Evolutionary conservation across 2,888 invertebrate species (phyloP).

Genomic region (Synergus gifuensis): DNA sequence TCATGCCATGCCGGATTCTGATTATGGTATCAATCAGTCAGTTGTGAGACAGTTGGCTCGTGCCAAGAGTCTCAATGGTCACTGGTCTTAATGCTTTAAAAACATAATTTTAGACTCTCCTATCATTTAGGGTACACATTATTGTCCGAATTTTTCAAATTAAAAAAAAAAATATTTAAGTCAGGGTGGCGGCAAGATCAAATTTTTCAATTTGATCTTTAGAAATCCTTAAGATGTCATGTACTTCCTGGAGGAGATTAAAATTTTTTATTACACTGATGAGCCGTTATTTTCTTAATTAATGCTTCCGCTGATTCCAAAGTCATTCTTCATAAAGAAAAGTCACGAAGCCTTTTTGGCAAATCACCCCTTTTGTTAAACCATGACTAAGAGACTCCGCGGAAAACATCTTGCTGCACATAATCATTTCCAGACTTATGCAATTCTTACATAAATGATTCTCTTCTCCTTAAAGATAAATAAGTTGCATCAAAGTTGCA

Average conservation of each 20-base stretch:
- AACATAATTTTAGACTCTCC: too few species aligned
- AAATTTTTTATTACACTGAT: neutral
- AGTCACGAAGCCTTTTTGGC: neutral
- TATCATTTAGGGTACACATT: too few species aligned
- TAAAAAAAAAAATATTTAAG: too few species aligned
- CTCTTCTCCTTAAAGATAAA: neutral
- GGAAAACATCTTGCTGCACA: neutral
- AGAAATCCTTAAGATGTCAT: too few species aligned
- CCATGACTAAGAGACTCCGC: neutral
- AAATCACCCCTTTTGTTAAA: conserved; percentile 7
- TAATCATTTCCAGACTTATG: neutral
- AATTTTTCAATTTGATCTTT: too few species aligned
- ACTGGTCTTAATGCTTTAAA: neutral
- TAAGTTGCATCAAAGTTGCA: neutral
- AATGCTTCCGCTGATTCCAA: neutral
- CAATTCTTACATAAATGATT: neutral
- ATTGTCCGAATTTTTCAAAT: too few species aligned
- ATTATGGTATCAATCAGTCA: conserved; percentile 36
- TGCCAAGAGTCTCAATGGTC: conserved; percentile 13
- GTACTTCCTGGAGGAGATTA: too few species aligned
- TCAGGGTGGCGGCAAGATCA: too few species aligned
- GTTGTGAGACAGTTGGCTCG: conserved; percentile 30
- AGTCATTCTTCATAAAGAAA: neutral
- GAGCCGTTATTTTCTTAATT: neutral
- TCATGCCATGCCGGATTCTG: conserved; percentile 14